A percentile compares a stretch with the other conserved stretches of the same genome.
phyloP scores from a whole-genome alignment of 2,888 invertebrate genomes.

The Nephrotoma flavescens region DNA sequence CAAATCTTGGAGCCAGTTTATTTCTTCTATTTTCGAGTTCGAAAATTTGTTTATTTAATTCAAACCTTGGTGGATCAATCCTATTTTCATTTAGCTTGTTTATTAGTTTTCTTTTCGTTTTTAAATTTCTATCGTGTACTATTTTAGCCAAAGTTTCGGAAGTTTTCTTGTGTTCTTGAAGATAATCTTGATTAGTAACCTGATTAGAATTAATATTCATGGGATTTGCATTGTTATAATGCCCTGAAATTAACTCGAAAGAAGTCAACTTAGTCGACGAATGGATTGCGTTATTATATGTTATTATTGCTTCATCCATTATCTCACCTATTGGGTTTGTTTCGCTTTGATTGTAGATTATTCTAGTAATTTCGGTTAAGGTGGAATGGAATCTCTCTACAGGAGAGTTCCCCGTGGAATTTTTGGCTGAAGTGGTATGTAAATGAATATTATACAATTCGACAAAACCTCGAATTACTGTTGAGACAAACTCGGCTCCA shows the following conservation, averaged over 20 bases:
- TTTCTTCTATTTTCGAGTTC: background rate
- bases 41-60: background rate
- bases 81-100: background rate
- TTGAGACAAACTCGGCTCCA: too few relatives aligned
- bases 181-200: too few relatives aligned
- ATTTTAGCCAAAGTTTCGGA: background rate
- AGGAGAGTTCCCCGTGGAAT: too few relatives aligned
- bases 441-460: too few relatives aligned
- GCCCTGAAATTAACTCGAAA: background rate
- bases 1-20: background rate
- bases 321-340: too few relatives aligned
- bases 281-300: too few relatives aligned
- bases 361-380: too few relatives aligned
- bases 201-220: background rate
- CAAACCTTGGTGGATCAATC: background rate
- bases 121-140: background rate
- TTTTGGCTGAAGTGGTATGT: too few relatives aligned
- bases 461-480: too few relatives aligned
- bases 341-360: too few relatives aligned
- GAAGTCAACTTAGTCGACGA: too few relatives aligned
- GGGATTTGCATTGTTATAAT: background rate
- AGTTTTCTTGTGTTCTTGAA: background rate
- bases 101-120: background rate
- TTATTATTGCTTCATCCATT: rapidly evolving
- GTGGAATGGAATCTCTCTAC: too few relatives aligned